Base-by-base conservation (phyloP, 2,797 vertebrate genomes). In the Channallabes apus region DNA sequence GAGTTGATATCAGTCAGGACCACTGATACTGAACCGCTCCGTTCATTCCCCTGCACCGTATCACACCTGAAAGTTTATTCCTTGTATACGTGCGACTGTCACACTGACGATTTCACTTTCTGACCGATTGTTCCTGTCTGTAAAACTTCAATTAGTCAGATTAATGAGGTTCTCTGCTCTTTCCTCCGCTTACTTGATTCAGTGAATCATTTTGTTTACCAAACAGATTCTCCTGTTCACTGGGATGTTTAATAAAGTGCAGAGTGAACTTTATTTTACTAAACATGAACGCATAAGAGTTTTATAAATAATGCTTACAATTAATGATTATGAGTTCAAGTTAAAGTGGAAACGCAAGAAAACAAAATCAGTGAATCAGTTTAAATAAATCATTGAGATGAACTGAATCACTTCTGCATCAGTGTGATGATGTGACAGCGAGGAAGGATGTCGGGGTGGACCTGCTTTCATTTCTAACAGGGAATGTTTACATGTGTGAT, bases 401-500 rank as follows among this genome's bases (percentile, higher is more conserved):
- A 58, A 58, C 11, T 18, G 56, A 78, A 8, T 62, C 32, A n/a
- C 12, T 85, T 87, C 84, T 90, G 83, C 90, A 83, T 82, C 89
- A 79, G 89, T 87, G 89, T 89, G 92, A 91, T 91, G 90, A 92
- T 93, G 91, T 94, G 91, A 94, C 91, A 92, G 92, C 88, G 93
- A 92, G 72, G 51, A 20, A 18, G 93, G 93, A 94, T 94, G 94
- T 94, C 93, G 92, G 93, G 94, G 94, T 92, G 93, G 94, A 84
- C 22, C 92, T 90, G 93, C 90, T 91, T 84, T 93, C 90, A 94
- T 94, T 94, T 94, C 87, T 92, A 89, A 91, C 88, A 87, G 91
- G 92, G 92, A 86, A 46, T 46, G 46, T 11, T 46, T 11, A 46
- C 46, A 9, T 62, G 90, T 90, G 90, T 88, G 92, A 94, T 87